Evolutionary conservation across 2,888 invertebrate species (phyloP), one percentile per base, ranked within the genome.

Genomic region (Atherix ibis): DNA sequence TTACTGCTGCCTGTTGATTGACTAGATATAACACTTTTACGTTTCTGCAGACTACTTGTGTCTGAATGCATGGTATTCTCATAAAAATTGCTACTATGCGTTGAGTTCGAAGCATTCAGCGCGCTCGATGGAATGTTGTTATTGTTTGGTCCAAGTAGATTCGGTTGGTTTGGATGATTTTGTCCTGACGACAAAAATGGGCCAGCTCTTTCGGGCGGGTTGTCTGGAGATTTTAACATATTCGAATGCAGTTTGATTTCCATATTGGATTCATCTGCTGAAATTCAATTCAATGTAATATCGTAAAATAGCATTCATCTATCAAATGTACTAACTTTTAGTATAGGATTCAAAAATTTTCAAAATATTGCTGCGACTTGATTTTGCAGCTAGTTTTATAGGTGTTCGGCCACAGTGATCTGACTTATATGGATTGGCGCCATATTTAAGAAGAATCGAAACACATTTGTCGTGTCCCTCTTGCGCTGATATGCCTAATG

Each of bases 391-490:
- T 15, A 94, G 84, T 48, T 88, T 76, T 10, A 84, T 71, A 0
- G 87, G 85, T 27, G 85, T 87, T 14, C 87, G 71, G 45, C 85
- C 87, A 50, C 84, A 87, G 39, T 83, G 78, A 50, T 85, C 85
- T 0, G 83, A 83, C 49, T 85, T 85, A 48, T 75, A 68, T 0
- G 85, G 87, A 58, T 85, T 82, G 1, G 85, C 87, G 12, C 85
- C 85, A 45, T 84, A 83, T 48, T 82, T 80, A 26, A 82, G 58
- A 18, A 88, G 60, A 51, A 76, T 81, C 37, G 83, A 66, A 1
- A 94, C 94, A 50, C 92, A 92, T 41, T 82, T 79, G 47, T 88
- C 87, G 52, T 92, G 92, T 0, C 94, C 94, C 57, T 94, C 94
- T 58, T 94, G 94, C 1, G 94, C 87, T 0, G 94, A 92, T 37